phyloP scores from a whole-genome alignment of 2,797 vertebrate species.

The Pseudomugil gertrudae region DNA sequence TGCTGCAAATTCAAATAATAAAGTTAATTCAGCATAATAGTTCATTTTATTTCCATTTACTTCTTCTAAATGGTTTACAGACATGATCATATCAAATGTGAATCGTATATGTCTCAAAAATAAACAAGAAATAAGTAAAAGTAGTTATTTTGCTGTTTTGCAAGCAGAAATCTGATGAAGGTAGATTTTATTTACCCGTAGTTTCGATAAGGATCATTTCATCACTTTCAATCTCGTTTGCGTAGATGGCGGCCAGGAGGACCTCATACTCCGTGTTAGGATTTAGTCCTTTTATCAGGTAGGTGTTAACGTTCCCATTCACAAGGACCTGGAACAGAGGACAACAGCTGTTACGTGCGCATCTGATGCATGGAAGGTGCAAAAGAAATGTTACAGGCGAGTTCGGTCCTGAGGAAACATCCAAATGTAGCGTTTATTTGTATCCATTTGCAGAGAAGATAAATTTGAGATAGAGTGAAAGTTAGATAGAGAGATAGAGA shows the following conservation, averaged over 20 bases:
- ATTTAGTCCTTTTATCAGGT: slow-evolving; percentile 84
- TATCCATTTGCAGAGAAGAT: too few relatives aligned
- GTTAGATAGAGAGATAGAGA: neutral
- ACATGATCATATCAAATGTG: neutral
- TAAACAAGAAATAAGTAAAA: neutral
- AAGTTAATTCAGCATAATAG: neutral
- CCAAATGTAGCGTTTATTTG: neutral
- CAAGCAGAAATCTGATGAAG: neutral
- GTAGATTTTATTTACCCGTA: slow-evolving; percentile 79
- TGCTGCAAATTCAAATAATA: slow-evolving; percentile 55
- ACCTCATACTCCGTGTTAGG: slow-evolving; percentile 89
- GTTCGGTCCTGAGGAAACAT: neutral
- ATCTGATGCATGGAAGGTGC: neutral
- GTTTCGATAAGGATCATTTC: slow-evolving; percentile 81
- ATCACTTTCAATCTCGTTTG: slow-evolving; percentile 88
- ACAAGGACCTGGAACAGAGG: slow-evolving; percentile 81
- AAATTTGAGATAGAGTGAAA: neutral
- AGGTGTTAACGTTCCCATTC: slow-evolving; percentile 80
- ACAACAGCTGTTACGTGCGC: neutral
- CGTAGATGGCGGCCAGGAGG: slow-evolving; percentile 86
- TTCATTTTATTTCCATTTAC: slow-evolving; percentile 1
- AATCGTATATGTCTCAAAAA: neutral
- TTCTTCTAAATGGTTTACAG: neutral
- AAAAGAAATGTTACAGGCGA: too few relatives aligned
- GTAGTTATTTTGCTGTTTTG: neutral